Conservation (phyloP, 2,113 vertebrate species). For the Camelus bactrianus region DNA sequence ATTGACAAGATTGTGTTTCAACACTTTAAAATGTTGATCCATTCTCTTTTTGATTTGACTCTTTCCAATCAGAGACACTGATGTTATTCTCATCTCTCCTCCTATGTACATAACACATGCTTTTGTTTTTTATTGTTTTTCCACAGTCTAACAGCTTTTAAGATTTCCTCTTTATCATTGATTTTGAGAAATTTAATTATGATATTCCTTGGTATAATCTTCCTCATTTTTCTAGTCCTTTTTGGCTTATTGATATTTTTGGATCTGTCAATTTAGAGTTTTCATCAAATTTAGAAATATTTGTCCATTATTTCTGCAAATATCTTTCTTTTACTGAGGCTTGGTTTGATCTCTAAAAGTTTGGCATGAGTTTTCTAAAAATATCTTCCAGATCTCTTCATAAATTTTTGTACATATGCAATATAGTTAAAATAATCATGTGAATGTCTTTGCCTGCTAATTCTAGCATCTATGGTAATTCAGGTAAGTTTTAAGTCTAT, state of each 20-base stretch:
- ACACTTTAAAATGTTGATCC: background rate
- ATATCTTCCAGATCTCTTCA: background rate
- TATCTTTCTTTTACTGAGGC: too few species aligned
- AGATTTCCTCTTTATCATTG: background rate
- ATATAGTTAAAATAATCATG: background rate
- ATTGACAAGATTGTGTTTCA: background rate
- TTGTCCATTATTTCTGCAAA: too few species aligned
- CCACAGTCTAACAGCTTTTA: background rate
- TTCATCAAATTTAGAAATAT: too few species aligned
- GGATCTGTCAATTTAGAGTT: too few species aligned
- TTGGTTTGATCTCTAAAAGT: background rate
- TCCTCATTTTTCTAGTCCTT: too few species aligned
- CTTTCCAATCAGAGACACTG: background rate
- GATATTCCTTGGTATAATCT: too few species aligned
- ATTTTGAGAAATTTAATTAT: background rate
- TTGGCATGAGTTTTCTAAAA: background rate
- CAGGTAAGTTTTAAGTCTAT: background rate
- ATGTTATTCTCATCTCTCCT: background rate
- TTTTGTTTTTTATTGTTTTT: background rate
- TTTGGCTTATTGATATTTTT: too few species aligned
- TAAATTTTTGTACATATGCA: background rate
- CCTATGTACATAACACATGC: background rate
- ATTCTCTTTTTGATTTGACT: background rate
- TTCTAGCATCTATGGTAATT: background rate
- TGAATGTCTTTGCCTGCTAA: background rate